phyloP scores from a whole-genome alignment of 2,888 invertebrate species.

The Drosophila rubida region DNA sequence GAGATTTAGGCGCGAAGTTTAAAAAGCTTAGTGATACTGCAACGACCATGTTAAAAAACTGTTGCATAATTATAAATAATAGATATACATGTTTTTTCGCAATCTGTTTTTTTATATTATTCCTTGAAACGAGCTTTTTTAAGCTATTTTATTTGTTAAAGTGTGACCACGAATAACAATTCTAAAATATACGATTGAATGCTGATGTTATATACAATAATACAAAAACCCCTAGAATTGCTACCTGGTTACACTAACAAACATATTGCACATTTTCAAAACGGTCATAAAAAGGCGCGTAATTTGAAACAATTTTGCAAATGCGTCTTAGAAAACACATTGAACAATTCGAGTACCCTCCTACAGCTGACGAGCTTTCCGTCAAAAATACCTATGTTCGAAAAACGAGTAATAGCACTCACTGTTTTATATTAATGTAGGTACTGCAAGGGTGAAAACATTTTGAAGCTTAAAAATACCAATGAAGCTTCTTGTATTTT shows the following conservation, averaged over 20 bases:
- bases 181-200: background rate
- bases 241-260: background rate
- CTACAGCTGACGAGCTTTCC: background rate
- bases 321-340: no score
- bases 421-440: no score
- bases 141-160: background rate
- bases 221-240: background rate
- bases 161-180: background rate
- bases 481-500: background rate
- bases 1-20: slow-evolving; percentile 24
- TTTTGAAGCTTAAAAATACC: background rate
- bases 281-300: background rate
- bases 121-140: background rate
- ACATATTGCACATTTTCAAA: background rate
- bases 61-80: no score
- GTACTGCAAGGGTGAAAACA: background rate
- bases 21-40: slow-evolving; percentile 23
- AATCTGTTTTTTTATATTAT: no score
- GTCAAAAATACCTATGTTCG: background rate
- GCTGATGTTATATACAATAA: background rate
- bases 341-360: background rate
- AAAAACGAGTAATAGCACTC: background rate
- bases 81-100: no score
- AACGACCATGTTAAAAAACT: no score
- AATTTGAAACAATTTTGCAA: no score